Conservation (phyloP, 2,888 invertebrate species). For the Leuctra nigra region DNA sequence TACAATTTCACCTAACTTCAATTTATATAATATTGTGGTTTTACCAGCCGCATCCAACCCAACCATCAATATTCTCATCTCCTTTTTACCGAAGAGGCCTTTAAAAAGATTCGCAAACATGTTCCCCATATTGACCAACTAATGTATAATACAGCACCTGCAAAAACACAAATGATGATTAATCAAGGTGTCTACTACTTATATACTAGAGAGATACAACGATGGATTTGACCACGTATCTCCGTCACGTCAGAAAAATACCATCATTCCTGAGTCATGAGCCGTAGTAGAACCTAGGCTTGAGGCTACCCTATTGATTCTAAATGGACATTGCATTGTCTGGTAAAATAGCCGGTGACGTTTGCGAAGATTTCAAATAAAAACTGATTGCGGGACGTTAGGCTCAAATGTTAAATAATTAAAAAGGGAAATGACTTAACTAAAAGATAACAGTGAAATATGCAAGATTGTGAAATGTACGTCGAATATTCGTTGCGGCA, state of each 20-base stretch:
- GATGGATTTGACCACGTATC: conserved; percentile 1
- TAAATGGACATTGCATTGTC: conserved; percentile 20
- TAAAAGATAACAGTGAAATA: not conserved
- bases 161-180: conserved; percentile 1
- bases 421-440: not conserved
- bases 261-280: not conserved
- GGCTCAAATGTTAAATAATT: not conserved
- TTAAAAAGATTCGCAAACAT: conserved; percentile 96
- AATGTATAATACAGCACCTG: conserved; percentile 19
- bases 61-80: conserved; percentile 99
- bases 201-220: not conserved
- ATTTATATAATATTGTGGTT: conserved; percentile 99
- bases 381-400: not conserved
- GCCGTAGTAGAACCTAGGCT: not conserved
- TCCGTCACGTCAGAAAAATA: not conserved
- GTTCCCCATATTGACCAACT: conserved; percentile 82
- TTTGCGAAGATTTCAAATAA: not conserved
- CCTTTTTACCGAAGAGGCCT: conserved; percentile 99
- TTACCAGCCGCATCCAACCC: conserved; percentile 99
- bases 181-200: conserved; percentile 2
- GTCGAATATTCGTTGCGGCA: not conserved
- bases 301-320: conserved; percentile 15
- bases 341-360: conserved; percentile 17
- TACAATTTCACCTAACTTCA: conserved; percentile 99
- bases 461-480: not conserved